phyloP scores from a whole-genome alignment of 2,888 invertebrate species.

The Heteromurus nitidus region DNA sequence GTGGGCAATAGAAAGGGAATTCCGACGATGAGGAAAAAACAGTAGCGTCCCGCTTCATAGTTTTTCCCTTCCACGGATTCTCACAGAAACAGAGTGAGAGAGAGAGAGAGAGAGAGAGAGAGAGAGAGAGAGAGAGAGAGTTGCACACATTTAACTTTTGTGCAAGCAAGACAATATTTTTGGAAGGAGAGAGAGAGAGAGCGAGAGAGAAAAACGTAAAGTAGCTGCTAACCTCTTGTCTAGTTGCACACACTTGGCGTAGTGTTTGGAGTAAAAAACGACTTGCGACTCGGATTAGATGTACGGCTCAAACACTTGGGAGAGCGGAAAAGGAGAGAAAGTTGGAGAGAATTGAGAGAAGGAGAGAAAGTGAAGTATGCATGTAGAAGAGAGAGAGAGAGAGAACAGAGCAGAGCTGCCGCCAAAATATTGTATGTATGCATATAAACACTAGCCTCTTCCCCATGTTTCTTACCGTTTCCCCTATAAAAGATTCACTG shows the following conservation, averaged over 20 bases:
- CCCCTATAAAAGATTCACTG: too few species aligned
- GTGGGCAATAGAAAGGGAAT: too few species aligned
- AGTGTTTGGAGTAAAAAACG: slow-evolving; percentile 6
- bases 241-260: slow-evolving; percentile 16
- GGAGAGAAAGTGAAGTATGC: slow-evolving; percentile 23
- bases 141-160: too few species aligned
- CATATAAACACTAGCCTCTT: too few species aligned
- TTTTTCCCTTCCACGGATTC: too few species aligned
- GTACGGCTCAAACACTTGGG: slow-evolving; percentile 44
- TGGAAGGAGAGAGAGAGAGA: slow-evolving; percentile 9
- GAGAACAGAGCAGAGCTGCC: not conserved
- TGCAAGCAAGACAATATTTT: slow-evolving; percentile 48
- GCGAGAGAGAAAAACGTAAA: not conserved
- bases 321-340: slow-evolving; percentile 22
- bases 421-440: too few species aligned
- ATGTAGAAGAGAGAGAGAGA: not conserved
- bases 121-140: too few species aligned
- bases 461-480: too few species aligned
- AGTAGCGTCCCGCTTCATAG: not conserved
- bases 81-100: too few species aligned
- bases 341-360: not conserved
- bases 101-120: too few species aligned
- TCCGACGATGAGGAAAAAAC: too few species aligned
- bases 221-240: slow-evolving; percentile 49
- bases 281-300: slow-evolving; percentile 36